Conservation (phyloP, 2,113 vertebrate genomes). For the Clarias macrocephalus region DNA sequence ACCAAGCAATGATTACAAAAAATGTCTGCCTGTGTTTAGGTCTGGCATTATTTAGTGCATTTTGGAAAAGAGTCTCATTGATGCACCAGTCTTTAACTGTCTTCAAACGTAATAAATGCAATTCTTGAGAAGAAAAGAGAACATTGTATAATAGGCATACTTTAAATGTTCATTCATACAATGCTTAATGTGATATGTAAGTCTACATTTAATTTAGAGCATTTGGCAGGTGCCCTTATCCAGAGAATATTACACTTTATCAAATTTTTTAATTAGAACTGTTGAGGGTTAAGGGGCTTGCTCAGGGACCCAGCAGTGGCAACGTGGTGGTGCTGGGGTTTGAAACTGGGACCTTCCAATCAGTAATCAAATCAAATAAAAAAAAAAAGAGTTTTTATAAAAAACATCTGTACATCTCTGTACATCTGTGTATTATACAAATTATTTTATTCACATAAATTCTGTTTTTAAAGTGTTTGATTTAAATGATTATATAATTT, state of each 20-base stretch:
- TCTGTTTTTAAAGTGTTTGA: neutral
- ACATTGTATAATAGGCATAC: neutral
- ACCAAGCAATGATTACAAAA: constrained; percentile 36
- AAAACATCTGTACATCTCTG: too few species aligned
- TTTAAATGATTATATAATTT: neutral
- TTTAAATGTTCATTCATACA: neutral
- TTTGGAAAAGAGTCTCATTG: neutral
- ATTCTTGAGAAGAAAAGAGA: constrained; percentile 2
- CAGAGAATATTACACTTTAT: too few species aligned
- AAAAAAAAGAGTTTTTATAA: too few species aligned
- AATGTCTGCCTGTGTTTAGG: constrained; percentile 6
- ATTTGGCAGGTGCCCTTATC: too few species aligned
- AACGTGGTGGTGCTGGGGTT: too few species aligned
- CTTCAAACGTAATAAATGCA: neutral
- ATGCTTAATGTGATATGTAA: neutral
- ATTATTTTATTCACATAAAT: too few species aligned
- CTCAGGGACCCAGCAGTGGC: too few species aligned
- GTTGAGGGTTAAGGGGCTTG: too few species aligned
- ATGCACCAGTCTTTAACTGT: neutral
- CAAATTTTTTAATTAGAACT: too few species aligned
- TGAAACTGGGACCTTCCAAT: too few species aligned
- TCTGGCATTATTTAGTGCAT: neutral
- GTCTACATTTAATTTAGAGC: too few species aligned
- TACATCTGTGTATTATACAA: neutral
- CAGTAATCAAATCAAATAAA: too few species aligned